These are phyloP conservation scores for Alligator mississippiensis DNA, from an alignment of 2,113 vertebrate species.

Conservation along the genomic window DNA sequence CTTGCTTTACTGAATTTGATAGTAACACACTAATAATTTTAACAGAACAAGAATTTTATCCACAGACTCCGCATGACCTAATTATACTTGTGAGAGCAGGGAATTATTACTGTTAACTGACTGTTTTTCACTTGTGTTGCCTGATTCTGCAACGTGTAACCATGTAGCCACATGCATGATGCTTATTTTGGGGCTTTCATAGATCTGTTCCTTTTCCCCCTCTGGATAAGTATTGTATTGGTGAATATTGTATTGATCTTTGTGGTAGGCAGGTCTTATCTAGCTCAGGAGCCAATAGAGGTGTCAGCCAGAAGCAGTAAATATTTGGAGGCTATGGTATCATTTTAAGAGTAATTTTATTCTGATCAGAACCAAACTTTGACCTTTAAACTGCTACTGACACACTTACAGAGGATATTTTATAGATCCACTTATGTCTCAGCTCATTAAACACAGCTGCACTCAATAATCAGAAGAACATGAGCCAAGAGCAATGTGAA, in stretches of 20 bases:
- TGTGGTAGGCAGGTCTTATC: background rate
- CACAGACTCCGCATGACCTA: background rate
- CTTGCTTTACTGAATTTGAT: background rate
- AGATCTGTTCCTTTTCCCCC: background rate
- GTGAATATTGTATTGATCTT: background rate
- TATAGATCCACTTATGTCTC: slow-evolving; percentile 51
- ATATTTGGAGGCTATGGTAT: background rate
- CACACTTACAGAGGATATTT: slow-evolving; percentile 41
- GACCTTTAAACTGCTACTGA: slow-evolving; percentile 47
- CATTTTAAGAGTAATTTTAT: slow-evolving; percentile 7
- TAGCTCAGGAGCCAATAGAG: background rate
- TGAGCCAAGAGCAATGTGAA: slow-evolving; percentile 7
- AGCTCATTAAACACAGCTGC: slow-evolving; percentile 50
- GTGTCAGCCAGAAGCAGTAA: background rate
- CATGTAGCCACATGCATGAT: background rate
- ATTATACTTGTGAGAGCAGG: background rate
- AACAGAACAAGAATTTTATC: background rate
- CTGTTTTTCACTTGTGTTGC: background rate
- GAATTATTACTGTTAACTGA: background rate
- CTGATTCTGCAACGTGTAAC: background rate
- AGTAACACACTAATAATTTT: background rate
- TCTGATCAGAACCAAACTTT: slow-evolving; percentile 44
- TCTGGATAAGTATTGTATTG: background rate
- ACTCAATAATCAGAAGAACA: slow-evolving; percentile 28
- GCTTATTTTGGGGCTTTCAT: background rate